Conservation (phyloP, 2,113 vertebrate genomes). For the Semicossyphus pulcher region DNA sequence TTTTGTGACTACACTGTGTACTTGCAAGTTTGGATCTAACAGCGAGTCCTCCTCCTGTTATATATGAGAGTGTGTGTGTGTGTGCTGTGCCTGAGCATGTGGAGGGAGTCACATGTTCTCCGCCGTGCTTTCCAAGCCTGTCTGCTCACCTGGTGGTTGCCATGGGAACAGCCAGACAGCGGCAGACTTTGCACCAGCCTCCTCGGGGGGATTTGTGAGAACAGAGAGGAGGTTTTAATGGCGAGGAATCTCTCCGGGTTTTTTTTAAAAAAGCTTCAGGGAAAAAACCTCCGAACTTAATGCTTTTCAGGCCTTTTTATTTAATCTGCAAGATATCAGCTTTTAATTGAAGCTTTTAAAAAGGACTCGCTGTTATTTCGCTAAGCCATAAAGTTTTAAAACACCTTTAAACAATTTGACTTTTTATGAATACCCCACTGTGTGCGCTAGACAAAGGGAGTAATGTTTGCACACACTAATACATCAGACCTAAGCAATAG, state of each 20-base stretch:
- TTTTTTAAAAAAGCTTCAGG: neutral
- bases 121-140: conserved; percentile 75
- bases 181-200: conserved; percentile 83
- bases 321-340: conserved; percentile 2
- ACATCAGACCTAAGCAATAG: conserved; percentile 43
- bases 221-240: conserved; percentile 72
- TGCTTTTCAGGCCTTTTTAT: conserved; percentile 15
- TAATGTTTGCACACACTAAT: conserved; percentile 57
- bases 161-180: conserved; percentile 86
- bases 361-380: conserved; percentile 55
- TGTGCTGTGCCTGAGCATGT: conserved; percentile 67
- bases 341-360: conserved; percentile 27
- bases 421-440: conserved; percentile 59
- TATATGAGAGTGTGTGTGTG: conserved; percentile 38
- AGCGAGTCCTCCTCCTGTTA: conserved; percentile 55
- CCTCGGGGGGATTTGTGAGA: conserved; percentile 71
- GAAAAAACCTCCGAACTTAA: conserved; percentile 43
- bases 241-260: conserved; percentile 65
- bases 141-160: conserved; percentile 87
- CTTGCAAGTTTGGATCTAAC: conserved; percentile 60
- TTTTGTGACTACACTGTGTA: conserved; percentile 52
- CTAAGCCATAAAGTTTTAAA: conserved; percentile 54
- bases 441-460: conserved; percentile 59
- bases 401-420: conserved; percentile 54
- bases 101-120: conserved; percentile 75